Base-by-base conservation (phyloP, 2,113 vertebrate genomes). In the Drymodes brunneopygia region DNA sequence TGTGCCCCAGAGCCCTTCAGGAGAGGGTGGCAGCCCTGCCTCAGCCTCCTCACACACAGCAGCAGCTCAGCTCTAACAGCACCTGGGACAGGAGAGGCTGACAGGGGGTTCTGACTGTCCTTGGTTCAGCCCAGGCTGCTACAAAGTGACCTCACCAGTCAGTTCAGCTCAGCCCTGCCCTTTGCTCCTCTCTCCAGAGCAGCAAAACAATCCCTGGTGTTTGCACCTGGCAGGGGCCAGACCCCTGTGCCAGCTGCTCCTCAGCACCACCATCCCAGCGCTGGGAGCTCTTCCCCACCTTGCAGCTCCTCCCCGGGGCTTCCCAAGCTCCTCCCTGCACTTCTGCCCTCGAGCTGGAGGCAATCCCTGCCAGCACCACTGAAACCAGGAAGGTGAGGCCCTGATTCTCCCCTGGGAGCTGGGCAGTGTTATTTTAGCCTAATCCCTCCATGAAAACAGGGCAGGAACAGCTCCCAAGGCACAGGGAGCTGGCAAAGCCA, bases 161-260 rank as follows among this genome's bases (percentile, higher is more conserved):
- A 69, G 51, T 66, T 69, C 77, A 69, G 51, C 70, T 65, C 73
- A 53, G 88, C 79, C 57, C 66, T 93, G 94, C 79, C 67, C 85
- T 94, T 82, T 80, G 67, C 74, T 22, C 90, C 31, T 35, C 36
- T 8, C 33, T 24, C 44, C 19, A 35, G 1, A 69, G 50, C 62
- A 88, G 62, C 64, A 35, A n/a, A 91, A 67, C 54, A 48, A 58
- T 13, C 13, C 2, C 4, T 1, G 58, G 54, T 4, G 74, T 40
- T 60, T 12, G 44, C 1, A 1, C 21, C 86, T 2, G 50, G 36
- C 62, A 31, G 1, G 0, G 53, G 35, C 1, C 2, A 38, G 57
- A 5, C 4, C 56, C 24, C 20, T 6, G 4, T 3, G n/a, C 36
- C 17, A 4, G 33, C 12, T 51, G 51, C 31, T 25, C 19, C 25